Conservation (phyloP, 2,797 vertebrate genomes). For the Hippopotamyrus pictus region DNA sequence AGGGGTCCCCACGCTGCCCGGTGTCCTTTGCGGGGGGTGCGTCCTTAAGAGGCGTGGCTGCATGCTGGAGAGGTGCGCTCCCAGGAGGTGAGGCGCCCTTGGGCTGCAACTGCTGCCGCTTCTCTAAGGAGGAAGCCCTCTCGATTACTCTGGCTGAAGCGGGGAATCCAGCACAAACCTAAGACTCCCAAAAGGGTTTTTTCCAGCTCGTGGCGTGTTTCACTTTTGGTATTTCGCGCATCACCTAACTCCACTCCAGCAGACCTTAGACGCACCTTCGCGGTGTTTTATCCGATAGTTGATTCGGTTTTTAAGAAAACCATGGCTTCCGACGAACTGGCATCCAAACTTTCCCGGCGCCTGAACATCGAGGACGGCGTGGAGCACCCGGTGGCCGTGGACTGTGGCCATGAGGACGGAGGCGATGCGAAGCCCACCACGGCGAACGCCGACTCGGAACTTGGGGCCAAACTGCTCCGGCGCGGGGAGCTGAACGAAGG, state of each 20-base stretch:
- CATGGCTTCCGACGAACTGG: slow-evolving; percentile 83
- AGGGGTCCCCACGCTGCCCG: not conserved
- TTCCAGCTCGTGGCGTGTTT: not conserved
- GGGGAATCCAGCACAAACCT: not conserved
- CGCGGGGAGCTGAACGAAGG: slow-evolving; percentile 72
- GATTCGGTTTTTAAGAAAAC: not conserved
- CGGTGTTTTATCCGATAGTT: not conserved
- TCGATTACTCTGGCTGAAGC: not conserved
- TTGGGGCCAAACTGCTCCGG: slow-evolving; percentile 70
- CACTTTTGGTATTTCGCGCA: not conserved
- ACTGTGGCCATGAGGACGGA: slow-evolving; percentile 37
- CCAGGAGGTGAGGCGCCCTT: not conserved
- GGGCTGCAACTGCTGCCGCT: not conserved
- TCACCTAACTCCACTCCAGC: not conserved
- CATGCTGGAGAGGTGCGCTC: not conserved
- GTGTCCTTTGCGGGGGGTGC: not conserved
- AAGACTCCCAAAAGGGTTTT: not conserved
- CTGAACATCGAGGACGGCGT: slow-evolving; percentile 67
- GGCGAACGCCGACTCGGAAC: slow-evolving; percentile 63
- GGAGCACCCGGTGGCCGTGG: slow-evolving; percentile 52
- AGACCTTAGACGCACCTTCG: not conserved
- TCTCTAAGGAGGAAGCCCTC: not conserved
- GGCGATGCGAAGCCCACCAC: slow-evolving; percentile 46
- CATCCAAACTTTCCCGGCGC: slow-evolving; percentile 72
- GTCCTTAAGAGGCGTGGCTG: slow-evolving; percentile 18